A percentile compares a stretch with the other conserved stretches of the same genome.
Evolutionary conservation across 1,140 invertebrate genomes (phyloP).

Genomic region (Diachasmimorpha longicaudata): DNA sequence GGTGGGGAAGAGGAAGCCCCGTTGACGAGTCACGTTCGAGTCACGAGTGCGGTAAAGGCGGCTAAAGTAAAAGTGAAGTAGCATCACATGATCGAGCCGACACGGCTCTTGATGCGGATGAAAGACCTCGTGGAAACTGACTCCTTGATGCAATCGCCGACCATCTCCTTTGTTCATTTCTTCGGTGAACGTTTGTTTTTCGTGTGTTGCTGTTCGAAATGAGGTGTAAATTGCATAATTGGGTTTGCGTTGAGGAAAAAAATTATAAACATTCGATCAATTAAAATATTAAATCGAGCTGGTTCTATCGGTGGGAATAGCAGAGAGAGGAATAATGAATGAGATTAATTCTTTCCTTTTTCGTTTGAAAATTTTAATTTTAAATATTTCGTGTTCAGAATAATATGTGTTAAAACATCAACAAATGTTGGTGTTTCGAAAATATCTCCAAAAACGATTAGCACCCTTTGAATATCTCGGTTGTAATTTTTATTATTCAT

Average conservation of each 20-base stretch:
- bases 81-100: slow-evolving; percentile 18
- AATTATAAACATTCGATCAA: no score
- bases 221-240: background rate
- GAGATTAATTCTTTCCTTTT: no score
- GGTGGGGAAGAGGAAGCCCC: slow-evolving; percentile 11
- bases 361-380: no score
- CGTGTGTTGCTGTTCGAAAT: background rate
- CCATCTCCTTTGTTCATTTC: background rate
- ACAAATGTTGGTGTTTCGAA: no score
- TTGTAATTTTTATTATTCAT: no score
- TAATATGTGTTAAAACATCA: no score
- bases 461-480: no score
- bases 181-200: background rate
- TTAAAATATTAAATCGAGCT: no score
- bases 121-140: background rate
- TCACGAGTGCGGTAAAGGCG: slow-evolving; percentile 8
- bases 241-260: background rate
- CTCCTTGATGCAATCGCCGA: background rate
- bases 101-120: background rate
- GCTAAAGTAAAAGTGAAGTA: slow-evolving; percentile 25
- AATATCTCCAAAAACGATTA: no score
- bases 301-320: no score
- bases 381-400: no score
- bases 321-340: no score
- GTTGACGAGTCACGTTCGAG: background rate